A percentile compares a stretch with the other conserved stretches of the same genome.
Conservation (phyloP, 2,113 vertebrate species). For the Cepphus grylle region DNA sequence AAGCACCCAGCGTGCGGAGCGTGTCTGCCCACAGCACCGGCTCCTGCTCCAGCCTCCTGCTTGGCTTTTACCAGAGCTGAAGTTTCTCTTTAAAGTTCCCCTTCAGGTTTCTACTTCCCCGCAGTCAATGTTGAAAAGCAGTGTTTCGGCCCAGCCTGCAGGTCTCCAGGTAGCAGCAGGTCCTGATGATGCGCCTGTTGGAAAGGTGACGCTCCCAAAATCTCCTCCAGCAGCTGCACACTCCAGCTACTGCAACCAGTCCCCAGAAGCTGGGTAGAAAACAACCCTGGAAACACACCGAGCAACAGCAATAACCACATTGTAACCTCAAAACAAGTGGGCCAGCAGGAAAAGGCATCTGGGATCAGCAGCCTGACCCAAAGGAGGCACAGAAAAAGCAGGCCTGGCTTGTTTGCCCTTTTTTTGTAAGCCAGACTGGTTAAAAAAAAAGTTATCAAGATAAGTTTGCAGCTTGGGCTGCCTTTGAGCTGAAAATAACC, state of each 20-base stretch:
- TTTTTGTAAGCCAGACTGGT: background rate
- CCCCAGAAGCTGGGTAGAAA: background rate
- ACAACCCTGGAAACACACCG: background rate
- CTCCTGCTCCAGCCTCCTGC: background rate
- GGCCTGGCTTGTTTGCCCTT: background rate
- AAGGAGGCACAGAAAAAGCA: background rate
- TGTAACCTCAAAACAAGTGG: background rate
- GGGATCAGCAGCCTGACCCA: background rate
- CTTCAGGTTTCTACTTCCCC: background rate
- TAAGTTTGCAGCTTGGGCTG: background rate
- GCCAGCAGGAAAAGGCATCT: background rate
- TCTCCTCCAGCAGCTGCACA: background rate
- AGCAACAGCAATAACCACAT: background rate
- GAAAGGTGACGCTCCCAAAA: background rate
- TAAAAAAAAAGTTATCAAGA: rapidly evolving
- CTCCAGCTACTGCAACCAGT: background rate
- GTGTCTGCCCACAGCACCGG: background rate
- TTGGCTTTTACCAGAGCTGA: background rate
- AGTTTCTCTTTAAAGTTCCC: background rate
- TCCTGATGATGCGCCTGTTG: background rate
- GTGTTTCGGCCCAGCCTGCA: background rate
- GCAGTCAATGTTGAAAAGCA: background rate
- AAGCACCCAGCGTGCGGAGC: rapidly evolving
- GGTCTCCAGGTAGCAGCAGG: background rate
- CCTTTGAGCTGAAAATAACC: background rate